phyloP scores from a whole-genome alignment of 92 coral and sea anemone genomes.

The Diadumene lineata region DNA sequence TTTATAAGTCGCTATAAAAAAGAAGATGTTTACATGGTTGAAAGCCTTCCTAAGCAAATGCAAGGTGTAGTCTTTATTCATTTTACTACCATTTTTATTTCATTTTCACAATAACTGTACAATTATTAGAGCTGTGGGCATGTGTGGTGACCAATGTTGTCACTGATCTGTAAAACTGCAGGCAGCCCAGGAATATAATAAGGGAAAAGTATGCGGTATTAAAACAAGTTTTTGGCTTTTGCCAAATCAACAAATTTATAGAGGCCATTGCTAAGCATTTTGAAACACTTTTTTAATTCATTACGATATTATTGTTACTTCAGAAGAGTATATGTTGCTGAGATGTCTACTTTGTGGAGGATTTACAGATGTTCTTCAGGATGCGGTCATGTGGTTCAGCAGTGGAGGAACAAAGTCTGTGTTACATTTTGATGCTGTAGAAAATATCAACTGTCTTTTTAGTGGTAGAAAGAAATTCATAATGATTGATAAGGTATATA shows the following conservation, averaged over 20 bases:
- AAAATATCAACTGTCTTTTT: slow-evolving; percentile 93
- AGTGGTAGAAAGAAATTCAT: slow-evolving; percentile 90
- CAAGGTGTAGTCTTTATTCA: slow-evolving; percentile 70
- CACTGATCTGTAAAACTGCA: too few species aligned
- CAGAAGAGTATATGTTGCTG: slow-evolving; percentile 80
- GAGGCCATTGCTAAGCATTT: too few species aligned
- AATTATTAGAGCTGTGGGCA: too few species aligned
- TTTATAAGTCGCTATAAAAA: slow-evolving; percentile 80
- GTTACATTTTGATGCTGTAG: slow-evolving; percentile 93
- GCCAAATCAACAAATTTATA: too few species aligned
- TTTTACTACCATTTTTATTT: too few species aligned
- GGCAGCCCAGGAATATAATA: too few species aligned
- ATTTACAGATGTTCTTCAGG: slow-evolving; percentile 71
- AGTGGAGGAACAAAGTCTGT: slow-evolving; percentile 99
- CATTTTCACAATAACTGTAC: too few species aligned
- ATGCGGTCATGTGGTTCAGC: slow-evolving; percentile 98
- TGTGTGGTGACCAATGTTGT: too few species aligned
- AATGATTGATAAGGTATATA: slow-evolving; percentile 86
- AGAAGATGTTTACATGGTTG: slow-evolving; percentile 93
- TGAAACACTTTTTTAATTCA: too few species aligned
- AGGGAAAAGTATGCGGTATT: too few species aligned
- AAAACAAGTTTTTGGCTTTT: too few species aligned
- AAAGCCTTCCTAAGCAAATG: slow-evolving; percentile 84
- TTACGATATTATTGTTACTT: neutral
- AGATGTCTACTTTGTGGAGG: slow-evolving; percentile 91